Conservation (phyloP, 2,888 invertebrate genomes). For the Acanthosepion esculentum region DNA sequence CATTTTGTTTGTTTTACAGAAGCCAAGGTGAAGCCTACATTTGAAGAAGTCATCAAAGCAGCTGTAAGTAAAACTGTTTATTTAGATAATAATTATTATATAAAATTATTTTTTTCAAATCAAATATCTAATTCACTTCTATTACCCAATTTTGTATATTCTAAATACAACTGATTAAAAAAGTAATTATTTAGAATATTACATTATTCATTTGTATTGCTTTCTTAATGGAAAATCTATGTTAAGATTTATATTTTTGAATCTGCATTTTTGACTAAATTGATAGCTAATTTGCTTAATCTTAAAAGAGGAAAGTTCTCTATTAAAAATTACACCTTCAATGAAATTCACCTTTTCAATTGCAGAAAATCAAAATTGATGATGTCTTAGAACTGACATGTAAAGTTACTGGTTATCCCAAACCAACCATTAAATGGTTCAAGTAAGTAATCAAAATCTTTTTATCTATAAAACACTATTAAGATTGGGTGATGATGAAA, state of each 20-base stretch:
- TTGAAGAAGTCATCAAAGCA: constrained; percentile 36
- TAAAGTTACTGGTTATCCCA: constrained; percentile 90
- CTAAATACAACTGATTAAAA: too few species aligned
- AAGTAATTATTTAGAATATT: too few species aligned
- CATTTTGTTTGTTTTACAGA: background rate
- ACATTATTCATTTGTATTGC: too few species aligned
- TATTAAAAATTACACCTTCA: background rate
- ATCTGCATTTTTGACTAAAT: background rate
- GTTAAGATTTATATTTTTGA: background rate
- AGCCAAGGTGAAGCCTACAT: background rate
- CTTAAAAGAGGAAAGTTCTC: background rate
- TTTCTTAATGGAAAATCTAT: too few species aligned
- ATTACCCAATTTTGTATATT: too few species aligned
- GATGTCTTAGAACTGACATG: constrained; percentile 75
- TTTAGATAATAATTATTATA: background rate
- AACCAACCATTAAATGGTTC: constrained; percentile 91
- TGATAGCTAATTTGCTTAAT: background rate
- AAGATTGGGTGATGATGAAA: background rate
- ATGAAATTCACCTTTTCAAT: background rate
- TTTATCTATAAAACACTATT: background rate
- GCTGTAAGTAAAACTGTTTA: background rate
- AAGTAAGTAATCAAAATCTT: constrained; percentile 74
- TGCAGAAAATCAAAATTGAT: constrained; percentile 7
- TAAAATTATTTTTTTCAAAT: background rate
- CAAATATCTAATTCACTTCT: background rate